Evolutionary conservation across 2,113 vertebrate species (phyloP).

Genomic region (Bujurquina vittata): DNA sequence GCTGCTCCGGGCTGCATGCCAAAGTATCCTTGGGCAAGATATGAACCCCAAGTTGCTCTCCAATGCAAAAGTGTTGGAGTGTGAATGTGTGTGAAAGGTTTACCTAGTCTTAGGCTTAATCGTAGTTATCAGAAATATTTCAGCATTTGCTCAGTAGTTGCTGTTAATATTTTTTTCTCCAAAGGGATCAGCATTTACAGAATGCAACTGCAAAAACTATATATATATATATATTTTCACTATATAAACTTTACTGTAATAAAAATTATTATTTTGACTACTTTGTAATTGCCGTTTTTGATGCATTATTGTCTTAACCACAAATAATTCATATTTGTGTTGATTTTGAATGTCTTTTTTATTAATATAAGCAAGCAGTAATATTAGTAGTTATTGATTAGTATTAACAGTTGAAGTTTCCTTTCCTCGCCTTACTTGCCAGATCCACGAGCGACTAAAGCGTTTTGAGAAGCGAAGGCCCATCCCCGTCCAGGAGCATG

Average conservation of each 20-base stretch:
- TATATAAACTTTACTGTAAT: too few relatives aligned
- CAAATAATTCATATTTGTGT: too few relatives aligned
- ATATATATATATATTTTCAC: too few relatives aligned
- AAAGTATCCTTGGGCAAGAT: too few relatives aligned
- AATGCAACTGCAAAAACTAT: neutral
- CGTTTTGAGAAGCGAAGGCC: constrained; percentile 68
- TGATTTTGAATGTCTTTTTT: neutral
- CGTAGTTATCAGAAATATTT: too few relatives aligned
- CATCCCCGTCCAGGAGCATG: constrained; percentile 54
- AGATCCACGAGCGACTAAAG: constrained; percentile 78
- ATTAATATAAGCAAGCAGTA: neutral
- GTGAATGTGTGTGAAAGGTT: too few relatives aligned
- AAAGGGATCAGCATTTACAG: neutral
- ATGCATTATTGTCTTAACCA: too few relatives aligned
- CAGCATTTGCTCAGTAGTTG: neutral
- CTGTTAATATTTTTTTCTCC: neutral
- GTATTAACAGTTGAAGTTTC: neutral
- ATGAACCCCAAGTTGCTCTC: too few relatives aligned
- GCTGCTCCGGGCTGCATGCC: too few relatives aligned
- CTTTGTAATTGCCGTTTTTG: neutral
- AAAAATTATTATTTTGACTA: neutral
- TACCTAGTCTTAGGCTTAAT: too few relatives aligned
- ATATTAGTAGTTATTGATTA: neutral
- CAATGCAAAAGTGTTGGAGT: too few relatives aligned
- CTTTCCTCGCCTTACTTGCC: constrained; percentile 37